Conservation (phyloP, 2,888 invertebrate species). For the Campoplex capitator region DNA sequence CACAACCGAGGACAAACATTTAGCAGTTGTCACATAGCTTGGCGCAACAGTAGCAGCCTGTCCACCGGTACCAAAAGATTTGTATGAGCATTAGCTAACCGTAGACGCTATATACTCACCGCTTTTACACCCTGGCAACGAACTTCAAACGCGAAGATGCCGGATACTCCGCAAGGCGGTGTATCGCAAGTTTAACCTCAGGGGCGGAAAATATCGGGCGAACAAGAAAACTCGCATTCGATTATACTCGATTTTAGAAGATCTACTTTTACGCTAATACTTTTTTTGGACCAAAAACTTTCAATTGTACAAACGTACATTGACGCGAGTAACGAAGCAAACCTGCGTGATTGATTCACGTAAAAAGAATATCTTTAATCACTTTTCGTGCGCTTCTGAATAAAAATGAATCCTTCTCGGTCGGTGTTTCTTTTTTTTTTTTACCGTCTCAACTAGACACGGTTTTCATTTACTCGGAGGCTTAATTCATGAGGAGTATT, state of each 20-base stretch:
- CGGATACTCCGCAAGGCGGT: neutral
- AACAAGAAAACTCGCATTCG: neutral
- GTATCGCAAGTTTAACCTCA: neutral
- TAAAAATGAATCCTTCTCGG: neutral
- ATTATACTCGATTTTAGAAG: neutral
- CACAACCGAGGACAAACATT: slow-evolving; percentile 37
- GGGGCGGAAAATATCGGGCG: neutral
- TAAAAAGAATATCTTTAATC: neutral
- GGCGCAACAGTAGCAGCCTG: slow-evolving; percentile 4
- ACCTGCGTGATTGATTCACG: neutral
- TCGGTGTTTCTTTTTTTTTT: neutral
- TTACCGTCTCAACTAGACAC: neutral
- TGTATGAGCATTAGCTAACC: neutral
- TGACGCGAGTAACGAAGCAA: neutral
- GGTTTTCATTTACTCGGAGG: neutral
- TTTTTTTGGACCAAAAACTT: neutral
- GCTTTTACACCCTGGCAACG: neutral
- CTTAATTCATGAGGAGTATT: slow-evolving; percentile 7
- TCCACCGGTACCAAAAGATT: slow-evolving; percentile 5
- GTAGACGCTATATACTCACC: neutral
- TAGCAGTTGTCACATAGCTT: slow-evolving; percentile 24
- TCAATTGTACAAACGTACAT: neutral
- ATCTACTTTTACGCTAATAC: no score
- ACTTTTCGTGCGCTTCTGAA: neutral
- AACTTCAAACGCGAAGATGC: neutral